Base-by-base conservation (phyloP, 2,797 vertebrate species). In the Margarornis squamiger region DNA sequence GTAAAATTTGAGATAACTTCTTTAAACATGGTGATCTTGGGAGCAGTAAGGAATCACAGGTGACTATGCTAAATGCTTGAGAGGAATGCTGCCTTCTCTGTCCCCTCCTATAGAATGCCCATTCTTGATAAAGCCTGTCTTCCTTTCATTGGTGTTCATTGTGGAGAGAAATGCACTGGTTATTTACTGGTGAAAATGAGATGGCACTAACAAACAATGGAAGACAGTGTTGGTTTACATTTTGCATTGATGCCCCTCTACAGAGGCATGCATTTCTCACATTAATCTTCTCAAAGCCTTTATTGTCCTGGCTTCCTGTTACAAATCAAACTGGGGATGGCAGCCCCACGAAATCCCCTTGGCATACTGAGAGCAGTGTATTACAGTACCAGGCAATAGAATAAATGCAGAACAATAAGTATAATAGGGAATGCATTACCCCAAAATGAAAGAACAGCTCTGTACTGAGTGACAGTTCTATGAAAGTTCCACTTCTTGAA, bases 381-480 rank as follows among this genome's bases (percentile, higher is more conserved):
- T 97, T 94, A 97, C 97, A 94, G 98, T 98, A 97, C 97, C 97
- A 98, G 98, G 97, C 98, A 97, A 96, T 93, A 96, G 96, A 96
- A 90, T 85, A 96, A 97, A 96, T 51, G 55, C 70, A 89, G 86
- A 96, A 98, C 97, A 98, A 96, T 96, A 95, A 94, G 93, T 92
- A 97, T 94, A 97, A 97, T 96, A 96, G 95, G 93, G 92, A 96
- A 97, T 87, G 73, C 92, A 95, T 96, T 97, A 91, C 90, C 82
- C 92, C 86, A 70, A 94, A 97, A 91, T 82, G 89, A 95, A 97
- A 97, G 54, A 71, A 67, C 92, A 82, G 83, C 68, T 92, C 93
- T 91, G 81, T 96, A 87, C 36, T 88, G 46, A 26, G 20, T 84
- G 36, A 70, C n/a, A 36, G 55, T 48, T 68, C 54, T 52, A 72